Evolutionary conservation across 2,113 vertebrate genomes (phyloP), one percentile per base, ranked within the genome.

Genomic region (Clarias magur): DNA sequence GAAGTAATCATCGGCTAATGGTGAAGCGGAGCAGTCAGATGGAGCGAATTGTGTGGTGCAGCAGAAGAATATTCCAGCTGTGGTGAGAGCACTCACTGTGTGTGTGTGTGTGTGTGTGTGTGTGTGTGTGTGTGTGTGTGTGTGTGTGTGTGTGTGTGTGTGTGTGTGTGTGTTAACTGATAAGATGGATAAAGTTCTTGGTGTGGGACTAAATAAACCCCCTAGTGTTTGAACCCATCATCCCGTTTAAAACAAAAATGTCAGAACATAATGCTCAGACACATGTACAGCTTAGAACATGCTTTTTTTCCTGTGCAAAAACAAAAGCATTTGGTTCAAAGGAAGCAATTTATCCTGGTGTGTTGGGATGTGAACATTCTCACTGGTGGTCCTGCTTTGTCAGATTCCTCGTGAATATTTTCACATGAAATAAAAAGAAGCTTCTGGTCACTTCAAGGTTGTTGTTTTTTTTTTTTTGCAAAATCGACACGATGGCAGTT

Each of bases 131-230:
- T n/a, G n/a, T 23, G 62, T 1, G 21, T 62, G 23, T 25, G 62
- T 87, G 75, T 75, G 68, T 76, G 72, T 91, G 84, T 88, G 87
- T 91, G 84, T 91, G 72, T 85, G n/a, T n/a, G n/a, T n/a, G n/a
- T n/a, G n/a, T n/a, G n/a, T n/a, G n/a, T n/a, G 87, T 54, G 84
- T 82, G n/a, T 53, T 85, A 75, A 59, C 34, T 78, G 75, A 27
- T 25, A 78, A 48, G 38, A 12, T 42, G 10, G 30, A 72, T 72
- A 38, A 38, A 11, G 11, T 53, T 53, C 48, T 53, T 75, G 19
- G 25, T 75, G 21, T 21, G 48, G 11, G 21, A 48, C 73, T 19
- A 38, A 34, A 72, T 12, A 12, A 75, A 21, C 19, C 7, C 34
- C 21, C 23, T 7, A 63, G 13, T 21, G 34, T 4, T 13, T 4